phyloP scores from a whole-genome alignment of 2,888 invertebrate genomes.

The Polietes domitor region DNA sequence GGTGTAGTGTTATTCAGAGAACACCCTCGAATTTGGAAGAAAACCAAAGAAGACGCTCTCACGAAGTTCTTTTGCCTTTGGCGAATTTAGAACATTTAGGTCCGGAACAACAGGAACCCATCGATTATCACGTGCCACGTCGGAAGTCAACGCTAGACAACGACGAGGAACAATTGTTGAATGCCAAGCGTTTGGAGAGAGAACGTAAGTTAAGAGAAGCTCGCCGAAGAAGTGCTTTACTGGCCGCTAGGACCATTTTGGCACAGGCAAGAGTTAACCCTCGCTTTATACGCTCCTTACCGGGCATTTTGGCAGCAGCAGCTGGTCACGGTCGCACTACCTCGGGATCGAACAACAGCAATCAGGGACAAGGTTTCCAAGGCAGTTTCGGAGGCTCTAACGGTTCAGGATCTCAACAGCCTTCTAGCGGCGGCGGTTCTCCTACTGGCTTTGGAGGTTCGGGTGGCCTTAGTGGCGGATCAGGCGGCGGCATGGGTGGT shows the following conservation, averaged over 20 bases:
- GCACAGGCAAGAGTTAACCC: slow-evolving; percentile 76
- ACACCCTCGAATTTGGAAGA: slow-evolving; percentile 83
- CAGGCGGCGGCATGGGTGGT: slow-evolving; percentile 88
- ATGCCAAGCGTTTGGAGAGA: slow-evolving; percentile 77
- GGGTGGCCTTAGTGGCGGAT: slow-evolving; percentile 82
- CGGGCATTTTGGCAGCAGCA: slow-evolving; percentile 87
- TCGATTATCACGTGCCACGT: slow-evolving; percentile 93
- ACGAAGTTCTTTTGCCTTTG: slow-evolving; percentile 82
- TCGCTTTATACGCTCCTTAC: slow-evolving; percentile 82
- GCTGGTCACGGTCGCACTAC: slow-evolving; percentile 90
- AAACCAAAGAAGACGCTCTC: slow-evolving; percentile 68
- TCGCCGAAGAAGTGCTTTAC: slow-evolving; percentile 86
- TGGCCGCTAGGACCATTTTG: slow-evolving; percentile 80
- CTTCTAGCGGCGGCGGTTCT: slow-evolving; percentile 81
- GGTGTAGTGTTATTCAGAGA: slow-evolving; percentile 91
- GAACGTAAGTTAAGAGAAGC: slow-evolving; percentile 87
- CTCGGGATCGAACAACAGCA: slow-evolving; percentile 81
- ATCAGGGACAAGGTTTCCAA: slow-evolving; percentile 80
- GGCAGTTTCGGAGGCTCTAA: slow-evolving; percentile 71
- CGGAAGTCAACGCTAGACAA: slow-evolving; percentile 81
- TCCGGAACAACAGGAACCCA: slow-evolving; percentile 92
- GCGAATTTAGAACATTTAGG: slow-evolving; percentile 82
- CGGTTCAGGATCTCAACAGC: slow-evolving; percentile 74
- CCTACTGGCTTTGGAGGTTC: slow-evolving; percentile 74
- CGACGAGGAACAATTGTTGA: slow-evolving; percentile 76